Conservation (phyloP, 2,113 vertebrate genomes). For the Scolopax mira region DNA sequence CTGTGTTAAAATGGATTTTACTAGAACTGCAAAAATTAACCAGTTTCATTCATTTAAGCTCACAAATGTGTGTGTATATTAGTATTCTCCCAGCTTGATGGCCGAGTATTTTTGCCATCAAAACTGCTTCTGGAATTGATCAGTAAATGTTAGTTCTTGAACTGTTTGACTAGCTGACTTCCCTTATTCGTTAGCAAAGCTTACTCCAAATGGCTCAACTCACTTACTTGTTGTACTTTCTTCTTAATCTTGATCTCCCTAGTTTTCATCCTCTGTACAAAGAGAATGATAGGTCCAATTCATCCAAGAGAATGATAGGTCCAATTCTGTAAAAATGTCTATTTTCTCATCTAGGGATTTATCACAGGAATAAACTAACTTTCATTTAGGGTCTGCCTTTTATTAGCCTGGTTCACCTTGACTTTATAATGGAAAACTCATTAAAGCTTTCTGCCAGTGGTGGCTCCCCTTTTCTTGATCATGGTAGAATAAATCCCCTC, state of each 20-base stretch:
- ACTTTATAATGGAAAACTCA: constrained; percentile 4
- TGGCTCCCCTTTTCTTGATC: background rate
- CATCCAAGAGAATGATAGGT: background rate
- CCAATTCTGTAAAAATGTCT: background rate
- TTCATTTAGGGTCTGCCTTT: constrained; percentile 5
- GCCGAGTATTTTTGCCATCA: background rate
- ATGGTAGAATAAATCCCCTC: background rate
- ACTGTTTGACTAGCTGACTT: background rate
- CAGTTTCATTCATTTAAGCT: background rate
- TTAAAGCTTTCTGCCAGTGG: background rate
- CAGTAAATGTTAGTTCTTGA: background rate
- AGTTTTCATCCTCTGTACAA: background rate
- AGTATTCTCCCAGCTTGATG: background rate
- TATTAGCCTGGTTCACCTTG: constrained; percentile 1
- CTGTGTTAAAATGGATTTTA: background rate
- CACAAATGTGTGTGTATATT: background rate
- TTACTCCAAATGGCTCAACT: background rate
- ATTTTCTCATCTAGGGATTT: background rate
- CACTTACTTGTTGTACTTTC: background rate
- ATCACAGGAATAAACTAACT: background rate
- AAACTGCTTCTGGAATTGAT: background rate
- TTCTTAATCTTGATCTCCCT: background rate
- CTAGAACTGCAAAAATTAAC: background rate
- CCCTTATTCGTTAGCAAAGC: background rate
- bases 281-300: background rate